These are phyloP conservation scores for Ciconia maguari DNA, from an alignment of 2,113 vertebrate genomes.

Conservation along the genomic window DNA sequence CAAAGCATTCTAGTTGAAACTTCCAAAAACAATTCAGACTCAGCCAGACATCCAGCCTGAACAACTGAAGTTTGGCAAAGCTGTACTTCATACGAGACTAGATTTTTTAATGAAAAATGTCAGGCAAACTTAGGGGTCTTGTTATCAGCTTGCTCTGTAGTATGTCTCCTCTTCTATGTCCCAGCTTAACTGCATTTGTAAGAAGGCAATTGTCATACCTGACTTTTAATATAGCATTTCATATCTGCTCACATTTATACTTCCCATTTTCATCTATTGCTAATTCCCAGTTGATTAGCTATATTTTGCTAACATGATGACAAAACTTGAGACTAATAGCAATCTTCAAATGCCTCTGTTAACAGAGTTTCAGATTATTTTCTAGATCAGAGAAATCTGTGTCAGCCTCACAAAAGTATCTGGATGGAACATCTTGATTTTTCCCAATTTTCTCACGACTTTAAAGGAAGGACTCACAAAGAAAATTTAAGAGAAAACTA, in stretches of 20 bases:
- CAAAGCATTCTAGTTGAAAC: constrained; percentile 13
- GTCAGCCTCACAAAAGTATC: background rate
- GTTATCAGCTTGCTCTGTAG: background rate
- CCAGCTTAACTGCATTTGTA: background rate
- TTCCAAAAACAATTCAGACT: constrained; percentile 32
- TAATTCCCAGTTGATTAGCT: background rate
- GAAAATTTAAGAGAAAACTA: background rate
- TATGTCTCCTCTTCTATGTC: background rate
- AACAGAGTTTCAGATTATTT: background rate
- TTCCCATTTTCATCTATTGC: background rate
- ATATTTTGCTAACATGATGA: background rate
- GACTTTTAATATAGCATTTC: background rate
- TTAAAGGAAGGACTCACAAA: background rate
- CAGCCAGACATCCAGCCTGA: constrained; percentile 27
- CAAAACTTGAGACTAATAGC: background rate
- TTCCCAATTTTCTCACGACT: background rate
- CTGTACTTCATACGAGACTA: background rate
- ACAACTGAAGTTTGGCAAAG: constrained; percentile 31
- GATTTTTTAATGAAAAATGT: constrained; percentile 1
- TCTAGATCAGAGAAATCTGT: background rate
- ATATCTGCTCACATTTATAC: background rate
- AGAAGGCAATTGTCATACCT: background rate
- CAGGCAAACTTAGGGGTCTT: background rate
- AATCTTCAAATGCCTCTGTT: background rate
- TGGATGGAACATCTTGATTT: background rate